These are phyloP conservation scores for Drosophila murphyi DNA, from an alignment of 1,140 invertebrate species.

Conservation along the genomic window DNA sequence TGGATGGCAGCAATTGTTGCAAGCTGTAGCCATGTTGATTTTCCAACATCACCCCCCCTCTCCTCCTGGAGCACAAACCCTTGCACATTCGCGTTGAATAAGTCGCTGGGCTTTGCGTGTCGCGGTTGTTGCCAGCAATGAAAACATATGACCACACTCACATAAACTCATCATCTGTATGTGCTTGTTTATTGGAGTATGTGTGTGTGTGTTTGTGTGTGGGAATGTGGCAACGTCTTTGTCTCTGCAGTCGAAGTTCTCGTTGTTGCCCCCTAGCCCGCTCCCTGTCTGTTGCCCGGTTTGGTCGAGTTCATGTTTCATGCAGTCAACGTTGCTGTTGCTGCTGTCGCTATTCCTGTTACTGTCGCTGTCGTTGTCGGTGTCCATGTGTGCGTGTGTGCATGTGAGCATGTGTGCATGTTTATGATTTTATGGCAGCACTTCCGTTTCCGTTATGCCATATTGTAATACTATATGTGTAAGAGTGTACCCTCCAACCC, in stretches of 20 bases:
- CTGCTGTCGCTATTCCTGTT: constrained; percentile 53
- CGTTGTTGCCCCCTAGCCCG: constrained; percentile 15
- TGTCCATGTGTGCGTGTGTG: constrained; percentile 67
- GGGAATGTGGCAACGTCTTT: constrained; percentile 47
- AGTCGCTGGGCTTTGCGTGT: constrained; percentile 60
- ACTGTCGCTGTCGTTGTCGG: constrained; percentile 23
- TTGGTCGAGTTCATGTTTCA: constrained; percentile 73
- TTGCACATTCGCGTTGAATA: constrained; percentile 38
- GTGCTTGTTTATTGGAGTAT: no score
- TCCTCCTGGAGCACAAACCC: neutral
- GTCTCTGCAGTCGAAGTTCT: constrained; percentile 55
- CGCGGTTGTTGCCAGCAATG: constrained; percentile 50
- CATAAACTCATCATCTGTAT: constrained; percentile 17
- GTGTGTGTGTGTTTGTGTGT: constrained; percentile 12
- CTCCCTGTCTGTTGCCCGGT: constrained; percentile 57
- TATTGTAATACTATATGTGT: constrained; percentile 53
- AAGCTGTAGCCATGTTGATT: constrained; percentile 56
- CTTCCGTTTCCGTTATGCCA: constrained; percentile 77
- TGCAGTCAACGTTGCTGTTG: constrained; percentile 41
- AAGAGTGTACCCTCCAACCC: neutral
- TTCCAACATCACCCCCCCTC: constrained; percentile 5
- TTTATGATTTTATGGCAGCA: constrained; percentile 83
- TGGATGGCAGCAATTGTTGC: constrained; percentile 26
- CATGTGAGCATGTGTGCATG: constrained; percentile 75
- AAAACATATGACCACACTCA: constrained; percentile 50